Conservation (phyloP, 2,113 vertebrate genomes). For the Equus przewalskii region DNA sequence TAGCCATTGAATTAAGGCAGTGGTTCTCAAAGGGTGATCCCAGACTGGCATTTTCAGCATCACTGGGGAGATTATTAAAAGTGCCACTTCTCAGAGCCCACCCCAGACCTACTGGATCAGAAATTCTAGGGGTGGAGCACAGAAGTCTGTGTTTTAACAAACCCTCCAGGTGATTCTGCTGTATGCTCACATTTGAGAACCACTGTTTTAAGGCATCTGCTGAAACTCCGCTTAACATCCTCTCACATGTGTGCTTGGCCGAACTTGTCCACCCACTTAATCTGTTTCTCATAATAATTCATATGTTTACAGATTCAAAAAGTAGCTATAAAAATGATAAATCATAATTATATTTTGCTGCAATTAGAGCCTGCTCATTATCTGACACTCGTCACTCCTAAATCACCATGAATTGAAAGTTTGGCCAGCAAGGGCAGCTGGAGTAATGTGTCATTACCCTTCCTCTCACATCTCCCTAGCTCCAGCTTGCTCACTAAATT, state of each 20-base stretch:
- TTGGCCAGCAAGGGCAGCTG: background rate
- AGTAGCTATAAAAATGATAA: constrained; percentile 14
- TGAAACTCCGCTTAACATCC: background rate
- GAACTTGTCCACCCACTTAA: background rate
- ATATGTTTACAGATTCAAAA: constrained; percentile 15
- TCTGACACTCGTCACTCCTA: background rate
- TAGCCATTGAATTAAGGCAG: background rate
- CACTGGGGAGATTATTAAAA: background rate
- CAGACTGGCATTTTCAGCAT: background rate
- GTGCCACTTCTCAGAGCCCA: background rate
- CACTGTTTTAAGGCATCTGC: background rate
- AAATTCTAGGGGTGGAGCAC: background rate
- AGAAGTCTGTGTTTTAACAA: background rate
- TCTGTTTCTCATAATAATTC: background rate
- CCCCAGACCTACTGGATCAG: background rate
- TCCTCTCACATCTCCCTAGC: background rate
- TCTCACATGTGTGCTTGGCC: background rate
- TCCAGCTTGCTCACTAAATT: background rate
- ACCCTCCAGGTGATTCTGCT: background rate
- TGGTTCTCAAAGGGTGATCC: background rate
- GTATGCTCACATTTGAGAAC: background rate
- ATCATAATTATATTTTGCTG: background rate
- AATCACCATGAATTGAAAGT: background rate
- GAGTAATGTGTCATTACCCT: background rate
- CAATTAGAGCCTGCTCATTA: background rate